Evolutionary conservation across 2,797 vertebrate species (phyloP), one percentile per base, ranked within the genome.

Genomic region (Pangasius mekongensis): DNA sequence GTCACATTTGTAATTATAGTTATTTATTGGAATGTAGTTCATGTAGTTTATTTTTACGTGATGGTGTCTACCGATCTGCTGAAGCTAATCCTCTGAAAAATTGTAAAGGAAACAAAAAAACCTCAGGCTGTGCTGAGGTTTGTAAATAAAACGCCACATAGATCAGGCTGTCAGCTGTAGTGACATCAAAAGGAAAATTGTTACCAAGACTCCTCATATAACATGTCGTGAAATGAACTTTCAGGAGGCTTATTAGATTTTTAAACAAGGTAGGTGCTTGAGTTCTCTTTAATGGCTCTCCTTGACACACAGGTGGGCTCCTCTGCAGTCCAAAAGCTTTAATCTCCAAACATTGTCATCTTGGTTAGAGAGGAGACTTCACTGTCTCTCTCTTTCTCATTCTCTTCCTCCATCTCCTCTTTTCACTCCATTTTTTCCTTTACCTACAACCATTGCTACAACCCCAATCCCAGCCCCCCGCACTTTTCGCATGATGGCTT

Each of bases 401-500:
- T 60, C 49, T 39, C n/a, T 30, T 73, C 86, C 88, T 62, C 85
- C 33, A 13, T 86, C 86, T 83, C 47, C 47, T 47, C 47, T 86
- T 83, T 74, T 83, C 76, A 56, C 77, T 66, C 49, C 3, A 11
- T 78, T 87, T 82, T 88, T 84, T 83, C 58, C 83, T 33, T 80
- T 84, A 85, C 87, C 78, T 89, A 83, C 83, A 60, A 86, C 87
- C 84, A 52, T 89, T 86, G 87, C 91, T 91, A 90, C 91, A 90
- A 90, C 88, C 77, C 89, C 74, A 87, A 47, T 47, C 93, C 90
- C 90, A 88, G 86, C 90, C 89, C 88, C 93, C 91, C 91, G 85
- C 84, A 91, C 84, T 91, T 91, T 91, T 93, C 92, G 13, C 92
- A 92, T 94, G 95, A 96, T 94, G 95, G 94, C 95, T 96, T 95